phyloP scores from a whole-genome alignment of 1,140 invertebrate genomes.

The Anastrepha obliqua region DNA sequence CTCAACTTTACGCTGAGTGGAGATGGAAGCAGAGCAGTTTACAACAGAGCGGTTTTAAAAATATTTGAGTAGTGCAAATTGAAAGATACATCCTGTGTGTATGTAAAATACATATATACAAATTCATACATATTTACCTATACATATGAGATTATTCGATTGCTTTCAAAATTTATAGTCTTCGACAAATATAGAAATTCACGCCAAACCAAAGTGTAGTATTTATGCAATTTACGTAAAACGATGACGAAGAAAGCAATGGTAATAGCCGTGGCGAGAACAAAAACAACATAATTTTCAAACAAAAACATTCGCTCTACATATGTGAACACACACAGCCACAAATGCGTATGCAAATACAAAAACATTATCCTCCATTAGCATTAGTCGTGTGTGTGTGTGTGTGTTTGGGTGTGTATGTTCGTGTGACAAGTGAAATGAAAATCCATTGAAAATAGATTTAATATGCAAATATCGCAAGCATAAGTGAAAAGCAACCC shows the following conservation, averaged over 20 bases:
- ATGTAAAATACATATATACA: no score
- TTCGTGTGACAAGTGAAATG: conserved; percentile 26
- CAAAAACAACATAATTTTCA: not conserved
- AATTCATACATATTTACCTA: no score
- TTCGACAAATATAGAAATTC: not conserved
- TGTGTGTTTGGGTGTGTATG: not conserved
- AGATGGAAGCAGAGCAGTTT: not conserved
- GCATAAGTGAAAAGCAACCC: conserved; percentile 63
- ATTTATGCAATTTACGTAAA: not conserved
- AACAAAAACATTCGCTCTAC: not conserved
- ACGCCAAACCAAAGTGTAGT: not conserved
- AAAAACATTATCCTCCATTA: not conserved
- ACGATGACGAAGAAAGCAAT: not conserved
- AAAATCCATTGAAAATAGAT: conserved; percentile 71
- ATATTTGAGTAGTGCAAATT: no score
- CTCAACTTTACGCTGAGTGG: no score
- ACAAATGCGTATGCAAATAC: not conserved
- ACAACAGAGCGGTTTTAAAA: no score
- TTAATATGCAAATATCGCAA: conserved; percentile 71
- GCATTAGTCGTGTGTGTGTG: not conserved
- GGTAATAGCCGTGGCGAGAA: not conserved
- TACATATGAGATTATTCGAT: no score
- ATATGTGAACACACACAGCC: no score
- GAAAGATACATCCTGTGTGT: no score
- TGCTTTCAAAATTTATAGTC: no score